A percentile compares a stretch with the other conserved stretches of the same genome.
Conservation (phyloP, 2,113 vertebrate species). For the Pleuronectes platessa region DNA sequence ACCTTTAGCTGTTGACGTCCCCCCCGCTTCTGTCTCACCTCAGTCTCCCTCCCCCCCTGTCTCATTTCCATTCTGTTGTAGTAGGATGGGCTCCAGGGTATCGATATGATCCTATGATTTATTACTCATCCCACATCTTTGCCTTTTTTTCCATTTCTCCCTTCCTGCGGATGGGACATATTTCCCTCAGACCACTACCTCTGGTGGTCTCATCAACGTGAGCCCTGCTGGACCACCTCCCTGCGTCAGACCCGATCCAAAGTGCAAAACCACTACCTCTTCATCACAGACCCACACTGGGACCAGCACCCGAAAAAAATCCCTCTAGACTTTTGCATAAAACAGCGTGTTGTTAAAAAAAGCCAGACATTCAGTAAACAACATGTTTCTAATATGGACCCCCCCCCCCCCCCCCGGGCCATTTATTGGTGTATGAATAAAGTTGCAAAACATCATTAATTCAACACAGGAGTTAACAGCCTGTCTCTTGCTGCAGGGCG, state of each 20-base stretch:
- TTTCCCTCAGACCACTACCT: constrained; percentile 59
- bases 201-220: constrained; percentile 61
- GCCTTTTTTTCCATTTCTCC: constrained; percentile 35
- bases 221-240: constrained; percentile 40
- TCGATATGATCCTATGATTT: constrained; percentile 52
- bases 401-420: constrained; percentile 5
- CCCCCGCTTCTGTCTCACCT: neutral
- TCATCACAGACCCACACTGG: constrained; percentile 37
- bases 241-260: constrained; percentile 33
- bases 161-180: constrained; percentile 37
- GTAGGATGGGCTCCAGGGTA: constrained; percentile 37
- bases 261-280: constrained; percentile 54
- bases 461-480: constrained; percentile 56
- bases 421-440: constrained; percentile 62
- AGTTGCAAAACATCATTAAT: constrained; percentile 63
- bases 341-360: constrained; percentile 57
- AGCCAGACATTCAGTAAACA: constrained; percentile 62
- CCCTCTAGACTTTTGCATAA: constrained; percentile 28
- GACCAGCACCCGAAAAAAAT: constrained; percentile 17
- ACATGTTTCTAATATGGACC: constrained; percentile 37
- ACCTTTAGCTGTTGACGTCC: constrained; percentile 25
- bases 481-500: constrained; percentile 52
- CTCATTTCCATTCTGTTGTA: constrained; percentile 28
- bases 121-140: constrained; percentile 42
- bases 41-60: neutral